These are phyloP conservation scores for Saccostrea echinata DNA, from an alignment of 1,140 invertebrate species.

Conservation along the genomic window DNA sequence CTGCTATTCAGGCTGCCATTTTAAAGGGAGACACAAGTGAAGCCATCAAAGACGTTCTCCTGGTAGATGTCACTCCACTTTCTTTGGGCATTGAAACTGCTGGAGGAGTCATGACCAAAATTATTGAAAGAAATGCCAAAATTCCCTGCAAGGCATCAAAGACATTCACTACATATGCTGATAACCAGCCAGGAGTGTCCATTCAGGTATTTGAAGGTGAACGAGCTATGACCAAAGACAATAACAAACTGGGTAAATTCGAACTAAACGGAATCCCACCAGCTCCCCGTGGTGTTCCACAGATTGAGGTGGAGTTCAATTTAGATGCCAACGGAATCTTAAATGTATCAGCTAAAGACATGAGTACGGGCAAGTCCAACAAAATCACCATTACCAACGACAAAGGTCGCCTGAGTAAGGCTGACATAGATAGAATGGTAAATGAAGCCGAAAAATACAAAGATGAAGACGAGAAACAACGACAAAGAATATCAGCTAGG, in stretches of 20 bases:
- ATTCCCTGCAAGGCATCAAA: constrained; percentile 77
- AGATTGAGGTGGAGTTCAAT: constrained; percentile 85
- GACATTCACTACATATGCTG: constrained; percentile 77
- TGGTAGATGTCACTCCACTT: constrained; percentile 77
- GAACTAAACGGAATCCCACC: constrained; percentile 95
- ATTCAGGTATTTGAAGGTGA: constrained; percentile 92
- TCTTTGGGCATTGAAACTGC: constrained; percentile 82
- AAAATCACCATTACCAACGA: constrained; percentile 83
- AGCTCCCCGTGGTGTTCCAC: constrained; percentile 93
- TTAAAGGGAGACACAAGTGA: constrained; percentile 71
- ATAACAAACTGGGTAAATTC: constrained; percentile 81
- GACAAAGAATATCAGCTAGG: constrained; percentile 91
- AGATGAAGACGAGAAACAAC: constrained; percentile 88
- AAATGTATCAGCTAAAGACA: constrained; percentile 88
- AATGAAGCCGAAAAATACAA: constrained; percentile 82
- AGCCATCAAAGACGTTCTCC: constrained; percentile 74
- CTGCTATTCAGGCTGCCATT: constrained; percentile 82
- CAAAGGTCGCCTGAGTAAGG: constrained; percentile 82
- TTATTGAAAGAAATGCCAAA: constrained; percentile 74
- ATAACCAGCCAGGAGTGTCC: constrained; percentile 88
- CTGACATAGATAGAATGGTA: constrained; percentile 83
- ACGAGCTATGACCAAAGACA: constrained; percentile 90
- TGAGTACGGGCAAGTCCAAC: constrained; percentile 89
- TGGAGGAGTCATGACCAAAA: constrained; percentile 84
- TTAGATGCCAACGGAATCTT: constrained; percentile 83